Percentiles rank a stretch among this genome's conserved stretches.
These are phyloP conservation scores for Mustela nigripes DNA, from an alignment of 2,113 vertebrate genomes.

Conservation along the genomic window DNA sequence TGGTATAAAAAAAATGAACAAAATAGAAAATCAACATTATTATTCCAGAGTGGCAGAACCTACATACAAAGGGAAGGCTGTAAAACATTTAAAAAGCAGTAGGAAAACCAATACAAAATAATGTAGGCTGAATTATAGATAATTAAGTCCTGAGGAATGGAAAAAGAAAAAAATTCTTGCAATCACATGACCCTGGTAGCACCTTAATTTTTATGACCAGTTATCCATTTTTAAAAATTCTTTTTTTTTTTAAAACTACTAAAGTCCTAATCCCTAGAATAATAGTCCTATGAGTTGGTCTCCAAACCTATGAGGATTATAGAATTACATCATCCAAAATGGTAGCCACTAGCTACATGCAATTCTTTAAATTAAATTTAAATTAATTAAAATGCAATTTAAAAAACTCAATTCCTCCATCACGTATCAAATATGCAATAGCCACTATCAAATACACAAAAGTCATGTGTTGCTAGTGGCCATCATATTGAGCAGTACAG, in stretches of 20 bases:
- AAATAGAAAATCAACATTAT: not conserved
- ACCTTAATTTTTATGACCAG: not conserved
- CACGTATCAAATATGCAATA: not conserved
- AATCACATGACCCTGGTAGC: not conserved
- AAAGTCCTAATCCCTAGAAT: not conserved
- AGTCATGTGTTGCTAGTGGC: not conserved
- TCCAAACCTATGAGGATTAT: not conserved
- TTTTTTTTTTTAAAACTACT: not conserved
- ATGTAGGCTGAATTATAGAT: not conserved
- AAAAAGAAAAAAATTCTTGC: slow-evolving; percentile 40
- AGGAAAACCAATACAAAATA: not conserved
- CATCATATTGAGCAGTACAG: not conserved
- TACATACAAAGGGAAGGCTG: not conserved
- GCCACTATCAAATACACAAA: not conserved
- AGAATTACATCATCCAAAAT: not conserved
- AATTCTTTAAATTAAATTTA: slow-evolving; percentile 5
- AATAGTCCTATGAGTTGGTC: not conserved
- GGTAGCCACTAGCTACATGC: not conserved
- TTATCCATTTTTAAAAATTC: not conserved
- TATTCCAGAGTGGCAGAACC: not conserved
- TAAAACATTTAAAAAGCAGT: not conserved
- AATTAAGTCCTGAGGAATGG: not conserved
- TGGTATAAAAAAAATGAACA: slow-evolving; percentile 5
- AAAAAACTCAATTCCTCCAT: not conserved
- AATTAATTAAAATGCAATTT: not conserved